Evolutionary conservation across 2,888 invertebrate species (phyloP), one percentile per base, ranked within the genome.

Genomic region (Drosophila prostipennis): DNA sequence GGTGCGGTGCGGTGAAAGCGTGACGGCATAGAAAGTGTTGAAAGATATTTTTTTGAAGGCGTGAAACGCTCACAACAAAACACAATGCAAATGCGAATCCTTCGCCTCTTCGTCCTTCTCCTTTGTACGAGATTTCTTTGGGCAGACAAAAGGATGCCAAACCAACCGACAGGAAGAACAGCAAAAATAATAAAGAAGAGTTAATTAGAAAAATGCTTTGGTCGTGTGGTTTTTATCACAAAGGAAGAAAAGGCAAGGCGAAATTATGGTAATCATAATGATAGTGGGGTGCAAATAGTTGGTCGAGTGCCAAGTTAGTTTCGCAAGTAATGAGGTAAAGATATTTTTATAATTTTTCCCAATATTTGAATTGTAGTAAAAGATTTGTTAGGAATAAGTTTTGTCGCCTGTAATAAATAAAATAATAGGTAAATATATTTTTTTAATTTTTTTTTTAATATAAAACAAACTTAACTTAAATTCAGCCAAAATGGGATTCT

Each of bases 201-300:
- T 71, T 71, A 71, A 71, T 71, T 71, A 71, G 72, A 71, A 71
- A 70, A 71, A 71, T 58, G 42, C 49, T 36, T 51, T 43, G 36
- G 59, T 54, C 10, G 59, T 32, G 54, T 42, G 54, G 53, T 49
- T 46, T 43, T 70, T 51, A 51, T 55, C n/a, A 39, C 39, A 70
- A 54, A 39, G 39, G 13, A 53, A 26, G 29, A 40, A 60, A 34
- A 49, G 13, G 60, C 46, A 26, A 36, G 16, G 13, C 8, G 7
- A 59, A 48, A 45, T 56, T 29, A 56, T 53, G 40, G 19, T 10
- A 42, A 14, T 8, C 37, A 39, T 7, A 34, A 13, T 2, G 42
- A 11, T 11, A 11, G 42, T 16, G 16, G 5, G 19, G 42, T 19
- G 11, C 19, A 19, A 42, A 19, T 42, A 42, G 42, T 42, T 19